Evolutionary conservation across 2,113 vertebrate species (phyloP), one percentile per base, ranked within the genome.

Genomic region (Poeciliopsis occidentalis): DNA sequence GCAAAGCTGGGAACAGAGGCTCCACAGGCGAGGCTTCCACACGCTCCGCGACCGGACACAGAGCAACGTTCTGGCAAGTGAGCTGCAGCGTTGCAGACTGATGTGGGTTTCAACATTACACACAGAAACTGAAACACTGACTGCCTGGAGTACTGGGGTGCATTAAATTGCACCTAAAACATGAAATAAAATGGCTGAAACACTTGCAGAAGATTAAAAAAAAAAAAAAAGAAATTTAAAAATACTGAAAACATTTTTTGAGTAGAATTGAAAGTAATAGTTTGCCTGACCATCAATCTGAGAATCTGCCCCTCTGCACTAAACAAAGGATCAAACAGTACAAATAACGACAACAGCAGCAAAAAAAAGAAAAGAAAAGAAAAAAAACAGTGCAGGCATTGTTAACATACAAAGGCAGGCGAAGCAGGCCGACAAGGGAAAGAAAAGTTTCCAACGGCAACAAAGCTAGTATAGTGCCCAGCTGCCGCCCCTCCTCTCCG

Each of bases 401-500:
- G 82, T 87, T 82, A 69, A 63, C 27, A 76, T 67, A 85, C 76
- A 88, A 88, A 85, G 74, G 76, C 54, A 84, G 76, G 69, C 81
- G 72, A 75, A 71, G 62, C 71, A 44, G 69, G 60, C 75, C n/a
- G 24, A 69, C 70, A 57, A 41, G 63, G 64, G 79, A 75, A 82
- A 88, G 76, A 84, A 88, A 81, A 76, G 79, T 88, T 90, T 90
- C 88, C 87, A 87, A 82, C 54, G 61, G 66, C 78, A 86, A 92
- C 91, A 91, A 89, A 90, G 85, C 77, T 85, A 84, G 77, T 81
- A 87, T 78, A 88, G 89, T 92, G 67, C 85, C 61, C 47, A 80
- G 69, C 80, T 69, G 64, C 51, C 64, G 57, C 27, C 73, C 84
- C 83, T 41, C 37, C 60, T 66, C 68, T 57, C 67, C 69, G 65